phyloP scores from a whole-genome alignment of 2,888 invertebrate species.

The Lottia gigantea region DNA sequence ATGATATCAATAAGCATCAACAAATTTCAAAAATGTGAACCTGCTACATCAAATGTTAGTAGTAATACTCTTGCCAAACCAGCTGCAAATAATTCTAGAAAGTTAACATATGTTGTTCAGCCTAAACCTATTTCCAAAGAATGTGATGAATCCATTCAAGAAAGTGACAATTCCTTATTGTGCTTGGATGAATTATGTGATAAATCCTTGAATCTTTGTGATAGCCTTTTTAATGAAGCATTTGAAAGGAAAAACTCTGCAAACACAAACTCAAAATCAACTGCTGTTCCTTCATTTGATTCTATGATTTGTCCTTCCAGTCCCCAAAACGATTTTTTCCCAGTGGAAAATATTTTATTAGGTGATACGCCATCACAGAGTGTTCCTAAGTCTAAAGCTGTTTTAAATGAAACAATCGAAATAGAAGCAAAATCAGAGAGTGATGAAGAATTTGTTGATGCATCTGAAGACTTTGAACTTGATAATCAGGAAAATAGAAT shows the following conservation, averaged over 20 bases:
- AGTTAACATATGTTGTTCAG: not conserved
- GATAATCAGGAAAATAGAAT: not conserved
- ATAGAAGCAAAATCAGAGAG: not conserved
- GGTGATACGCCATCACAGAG: not conserved
- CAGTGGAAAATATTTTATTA: not conserved
- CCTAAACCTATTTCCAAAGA: not conserved
- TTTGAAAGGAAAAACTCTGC: not conserved
- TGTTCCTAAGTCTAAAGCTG: no score
- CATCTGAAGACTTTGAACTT: not conserved
- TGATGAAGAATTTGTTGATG: not conserved
- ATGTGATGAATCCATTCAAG: not conserved
- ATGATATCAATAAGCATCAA: no score
- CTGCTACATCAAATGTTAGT: no score
- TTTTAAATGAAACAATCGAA: not conserved
- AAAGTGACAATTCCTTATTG: not conserved
- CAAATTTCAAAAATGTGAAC: no score
- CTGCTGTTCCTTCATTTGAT: not conserved
- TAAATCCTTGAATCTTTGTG: not conserved
- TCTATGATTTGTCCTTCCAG: not conserved
- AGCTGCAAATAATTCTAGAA: not conserved
- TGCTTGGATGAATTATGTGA: conserved; percentile 2
- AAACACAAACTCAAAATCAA: not conserved
- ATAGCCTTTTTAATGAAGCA: not conserved
- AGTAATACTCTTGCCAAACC: no score
- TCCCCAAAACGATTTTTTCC: not conserved